These are phyloP conservation scores for Syngnathus typhle DNA, from an alignment of 2,113 vertebrate species.

Conservation along the genomic window DNA sequence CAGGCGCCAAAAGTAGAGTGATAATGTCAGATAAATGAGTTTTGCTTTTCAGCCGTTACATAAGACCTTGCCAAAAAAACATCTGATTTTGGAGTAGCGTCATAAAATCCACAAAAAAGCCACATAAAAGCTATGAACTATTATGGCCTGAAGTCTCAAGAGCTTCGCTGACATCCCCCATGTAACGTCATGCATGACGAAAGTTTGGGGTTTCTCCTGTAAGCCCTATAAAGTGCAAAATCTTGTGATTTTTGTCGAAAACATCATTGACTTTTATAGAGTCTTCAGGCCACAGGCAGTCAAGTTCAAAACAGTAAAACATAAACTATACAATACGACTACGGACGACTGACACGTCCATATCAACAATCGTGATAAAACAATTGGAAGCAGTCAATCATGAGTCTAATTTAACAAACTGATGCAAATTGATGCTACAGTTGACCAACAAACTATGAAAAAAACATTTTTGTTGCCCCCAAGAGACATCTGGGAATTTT, in stretches of 20 bases:
- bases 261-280: not conserved
- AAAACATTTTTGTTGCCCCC: not conserved
- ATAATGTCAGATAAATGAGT: not conserved
- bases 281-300: not conserved
- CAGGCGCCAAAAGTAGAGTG: not conserved
- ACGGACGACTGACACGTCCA: not conserved
- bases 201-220: not conserved
- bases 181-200: not conserved
- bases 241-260: not conserved
- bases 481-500: not conserved
- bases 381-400: not conserved
- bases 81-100: not conserved
- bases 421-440: not conserved
- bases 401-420: not conserved
- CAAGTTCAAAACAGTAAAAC: not conserved
- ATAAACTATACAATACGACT: not conserved
- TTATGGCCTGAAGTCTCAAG: not conserved
- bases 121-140: not conserved
- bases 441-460: not conserved
- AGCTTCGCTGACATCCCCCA: not conserved
- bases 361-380: not conserved
- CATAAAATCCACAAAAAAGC: not conserved
- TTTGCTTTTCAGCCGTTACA: not conserved
- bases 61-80: not conserved
- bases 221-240: not conserved